These are phyloP conservation scores for Pantherophis guttatus DNA, from an alignment of 2,113 vertebrate species.

Conservation along the genomic window DNA sequence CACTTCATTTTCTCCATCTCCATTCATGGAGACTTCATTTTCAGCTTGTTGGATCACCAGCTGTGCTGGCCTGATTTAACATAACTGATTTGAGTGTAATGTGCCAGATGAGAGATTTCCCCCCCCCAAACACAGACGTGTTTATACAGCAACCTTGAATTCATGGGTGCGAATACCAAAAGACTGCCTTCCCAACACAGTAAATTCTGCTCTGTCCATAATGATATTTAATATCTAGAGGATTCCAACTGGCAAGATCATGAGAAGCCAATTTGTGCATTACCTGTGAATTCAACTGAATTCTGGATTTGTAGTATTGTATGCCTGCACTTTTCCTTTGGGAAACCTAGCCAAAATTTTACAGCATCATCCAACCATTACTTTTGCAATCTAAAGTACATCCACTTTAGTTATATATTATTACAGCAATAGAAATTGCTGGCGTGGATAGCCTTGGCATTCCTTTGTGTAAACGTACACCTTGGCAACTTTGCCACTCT, in stretches of 20 bases:
- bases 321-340: not conserved
- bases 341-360: not conserved
- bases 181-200: not conserved
- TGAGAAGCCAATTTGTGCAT: not conserved
- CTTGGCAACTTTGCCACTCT: not conserved
- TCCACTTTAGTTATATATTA: not conserved
- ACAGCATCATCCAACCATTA: not conserved
- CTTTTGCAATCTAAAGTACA: not conserved
- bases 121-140: not conserved
- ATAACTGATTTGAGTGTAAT: accelerated
- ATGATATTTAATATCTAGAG: not conserved
- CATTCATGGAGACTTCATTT: not conserved
- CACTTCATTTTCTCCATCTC: too few species aligned
- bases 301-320: not conserved
- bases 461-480: not conserved
- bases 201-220: not conserved
- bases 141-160: not conserved
- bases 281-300: not conserved
- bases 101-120: not conserved
- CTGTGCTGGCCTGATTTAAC: not conserved
- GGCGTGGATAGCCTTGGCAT: not conserved
- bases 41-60: not conserved
- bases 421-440: not conserved
- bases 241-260: not conserved
- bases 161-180: not conserved